Evolutionary conservation across 2,113 vertebrate species (phyloP).

Genomic region (Charina bottae): DNA sequence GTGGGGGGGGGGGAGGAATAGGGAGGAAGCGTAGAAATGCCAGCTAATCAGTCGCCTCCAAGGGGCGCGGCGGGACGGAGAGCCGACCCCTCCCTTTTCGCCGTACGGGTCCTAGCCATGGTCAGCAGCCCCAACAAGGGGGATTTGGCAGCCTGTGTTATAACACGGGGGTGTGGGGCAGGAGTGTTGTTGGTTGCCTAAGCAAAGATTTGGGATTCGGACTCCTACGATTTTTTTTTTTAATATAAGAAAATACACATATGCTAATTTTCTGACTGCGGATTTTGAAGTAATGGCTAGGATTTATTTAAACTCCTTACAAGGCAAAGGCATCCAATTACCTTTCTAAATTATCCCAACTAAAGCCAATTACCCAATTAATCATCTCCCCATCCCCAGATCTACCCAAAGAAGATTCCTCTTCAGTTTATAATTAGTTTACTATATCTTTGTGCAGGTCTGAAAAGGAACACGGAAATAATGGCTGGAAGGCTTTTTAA

Average conservation of each 20-base stretch:
- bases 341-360: not conserved
- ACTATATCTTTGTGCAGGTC: not conserved
- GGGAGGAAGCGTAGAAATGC: not conserved
- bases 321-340: not conserved
- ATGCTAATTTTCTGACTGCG: not conserved
- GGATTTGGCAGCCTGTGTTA: not conserved
- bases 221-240: not conserved
- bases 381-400: not conserved
- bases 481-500: not conserved
- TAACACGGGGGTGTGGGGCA: not conserved
- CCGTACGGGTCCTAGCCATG: not conserved
- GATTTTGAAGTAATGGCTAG: not conserved
- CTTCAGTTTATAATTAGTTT: not conserved
- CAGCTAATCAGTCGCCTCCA: not conserved
- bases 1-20: too few species aligned
- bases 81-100: not conserved
- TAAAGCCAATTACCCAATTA: not conserved
- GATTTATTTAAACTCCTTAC: not conserved
- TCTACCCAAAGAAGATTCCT: not conserved
- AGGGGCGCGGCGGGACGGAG: not conserved
- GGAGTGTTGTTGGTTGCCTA: not conserved
- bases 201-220: not conserved
- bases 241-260: not conserved
- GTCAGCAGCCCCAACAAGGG: not conserved
- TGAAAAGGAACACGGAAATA: not conserved